Conservation (phyloP, 2,888 invertebrate genomes). For the Oscheius myriophilus region DNA sequence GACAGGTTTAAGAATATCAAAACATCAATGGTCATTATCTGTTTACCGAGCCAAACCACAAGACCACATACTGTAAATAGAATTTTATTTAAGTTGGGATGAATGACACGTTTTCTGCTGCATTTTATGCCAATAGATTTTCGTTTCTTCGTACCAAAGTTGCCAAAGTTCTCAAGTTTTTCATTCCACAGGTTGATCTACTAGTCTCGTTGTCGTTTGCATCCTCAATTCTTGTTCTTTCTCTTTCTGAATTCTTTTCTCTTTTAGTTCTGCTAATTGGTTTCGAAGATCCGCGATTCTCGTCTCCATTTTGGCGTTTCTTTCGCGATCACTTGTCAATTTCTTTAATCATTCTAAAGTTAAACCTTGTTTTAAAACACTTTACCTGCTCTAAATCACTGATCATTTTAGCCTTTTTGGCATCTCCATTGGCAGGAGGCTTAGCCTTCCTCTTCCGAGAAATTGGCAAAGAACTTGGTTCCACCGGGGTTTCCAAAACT, state of each 20-base stretch:
- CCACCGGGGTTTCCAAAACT: neutral
- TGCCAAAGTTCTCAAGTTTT: too few species aligned
- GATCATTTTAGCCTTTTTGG: conserved; percentile 14
- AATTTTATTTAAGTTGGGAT: too few species aligned
- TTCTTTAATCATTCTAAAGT: neutral
- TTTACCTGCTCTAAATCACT: conserved; percentile 12
- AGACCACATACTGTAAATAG: too few species aligned
- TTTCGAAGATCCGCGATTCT: conserved; percentile 4
- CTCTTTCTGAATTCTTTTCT: conserved; percentile 7
- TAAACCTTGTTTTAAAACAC: neutral
- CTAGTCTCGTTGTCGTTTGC: neutral
- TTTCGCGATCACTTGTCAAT: conserved; percentile 9
- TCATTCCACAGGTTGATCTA: too few species aligned
- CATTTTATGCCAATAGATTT: too few species aligned
- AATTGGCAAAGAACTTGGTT: too few species aligned
- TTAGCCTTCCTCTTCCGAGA: neutral
- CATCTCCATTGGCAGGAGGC: neutral
- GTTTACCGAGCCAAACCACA: too few species aligned
- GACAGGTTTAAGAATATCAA: too few species aligned
- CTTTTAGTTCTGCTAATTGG: neutral
- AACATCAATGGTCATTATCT: too few species aligned
- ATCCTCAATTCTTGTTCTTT: neutral
- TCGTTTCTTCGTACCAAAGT: too few species aligned
- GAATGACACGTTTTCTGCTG: too few species aligned
- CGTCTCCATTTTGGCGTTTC: conserved; percentile 14